Evolutionary conservation across 2,113 vertebrate genomes (phyloP), one percentile per base, ranked within the genome.

Genomic region (Fulica atra): DNA sequence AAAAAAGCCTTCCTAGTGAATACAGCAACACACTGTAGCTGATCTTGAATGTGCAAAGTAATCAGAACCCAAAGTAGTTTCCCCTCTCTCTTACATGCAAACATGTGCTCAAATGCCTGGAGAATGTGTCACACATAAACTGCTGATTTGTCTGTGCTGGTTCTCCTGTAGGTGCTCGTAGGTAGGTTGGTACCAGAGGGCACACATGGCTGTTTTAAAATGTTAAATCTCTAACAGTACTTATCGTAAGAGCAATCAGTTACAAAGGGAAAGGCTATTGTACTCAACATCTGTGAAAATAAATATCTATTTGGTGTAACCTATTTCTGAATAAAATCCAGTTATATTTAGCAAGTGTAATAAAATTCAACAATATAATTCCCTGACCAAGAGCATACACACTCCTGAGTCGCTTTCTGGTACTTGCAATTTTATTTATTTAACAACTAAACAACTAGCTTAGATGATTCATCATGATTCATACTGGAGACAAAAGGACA

Each of bases 401-500:
- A 24, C 50, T 87, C 51, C 53, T 29, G 85, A 61, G 79, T 84
- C 83, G 81, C 57, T 93, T 87, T 76, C n/a, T 78, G 50, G 24
- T 90, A 65, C 64, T 92, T 89, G 40, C 36, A 56, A 69, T 94
- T 95, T 88, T 97, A 78, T 97, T 97, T 97, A 91, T 93, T 95
- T 95, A 95, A 79, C 85, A 93, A 65, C 81, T 89, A 92, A 96
- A 95, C 87, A 97, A 48, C 64, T 70, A 87, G 60, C 60, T 89
- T 80, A 84, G 74, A 86, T 98, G 86, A 97, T 94, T 95, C 84
- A 97, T 88, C 96, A 92, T 97, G 89, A 97, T 86, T 97, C 92
- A 94, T 60, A 87, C 71, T 74, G 71, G 85, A 97, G 71, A 88
- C 65, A 66, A 76, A 91, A 95, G 70, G 91, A 76, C 64, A 88